Percentiles rank a stretch among this genome's conserved stretches.
phyloP scores from a whole-genome alignment of 1,140 invertebrate species.

The Drosophila rhopaloa region DNA sequence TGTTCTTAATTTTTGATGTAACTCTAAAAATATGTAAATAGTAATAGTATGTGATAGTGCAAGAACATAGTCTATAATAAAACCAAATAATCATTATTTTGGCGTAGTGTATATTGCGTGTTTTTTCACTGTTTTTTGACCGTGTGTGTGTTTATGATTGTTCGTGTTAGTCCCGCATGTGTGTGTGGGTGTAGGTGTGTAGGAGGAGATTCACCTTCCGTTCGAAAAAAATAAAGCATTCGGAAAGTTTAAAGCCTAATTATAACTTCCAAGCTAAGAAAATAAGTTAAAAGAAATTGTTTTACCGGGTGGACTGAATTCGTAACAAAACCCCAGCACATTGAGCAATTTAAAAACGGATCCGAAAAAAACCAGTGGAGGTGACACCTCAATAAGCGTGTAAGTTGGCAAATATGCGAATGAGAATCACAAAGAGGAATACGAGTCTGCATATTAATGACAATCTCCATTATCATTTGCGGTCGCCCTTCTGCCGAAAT shows the following conservation, averaged over 20 bases:
- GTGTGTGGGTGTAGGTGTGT: slow-evolving; percentile 40
- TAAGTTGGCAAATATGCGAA: slow-evolving; percentile 41
- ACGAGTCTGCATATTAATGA: slow-evolving; percentile 43
- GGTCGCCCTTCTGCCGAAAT: slow-evolving; percentile 8
- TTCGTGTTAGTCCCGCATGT: slow-evolving; percentile 13
- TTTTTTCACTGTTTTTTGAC: slow-evolving; percentile 31
- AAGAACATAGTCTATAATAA: slow-evolving; percentile 12
- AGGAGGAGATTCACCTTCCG: slow-evolving; percentile 28
- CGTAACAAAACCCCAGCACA: background rate
- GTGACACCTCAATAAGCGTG: slow-evolving; percentile 43
- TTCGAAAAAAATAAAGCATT: slow-evolving; percentile 21
- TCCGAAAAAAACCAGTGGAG: slow-evolving; percentile 6
- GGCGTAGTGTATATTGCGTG: slow-evolving; percentile 2
- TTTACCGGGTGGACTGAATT: background rate
- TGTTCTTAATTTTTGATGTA: slow-evolving; percentile 29
- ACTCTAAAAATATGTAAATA: slow-evolving; percentile 34
- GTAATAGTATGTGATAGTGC: slow-evolving; percentile 6
- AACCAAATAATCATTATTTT: slow-evolving; percentile 39
- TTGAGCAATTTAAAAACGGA: slow-evolving; percentile 13
- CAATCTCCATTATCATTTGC: slow-evolving; percentile 32
- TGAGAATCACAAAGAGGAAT: slow-evolving; percentile 23
- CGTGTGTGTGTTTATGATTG: slow-evolving; percentile 17
- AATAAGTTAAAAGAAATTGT: background rate
- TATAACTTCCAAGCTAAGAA: slow-evolving; percentile 1
- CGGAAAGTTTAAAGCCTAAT: slow-evolving; percentile 10